phyloP scores from a whole-genome alignment of 1,140 invertebrate species.

The Campodea augens region DNA sequence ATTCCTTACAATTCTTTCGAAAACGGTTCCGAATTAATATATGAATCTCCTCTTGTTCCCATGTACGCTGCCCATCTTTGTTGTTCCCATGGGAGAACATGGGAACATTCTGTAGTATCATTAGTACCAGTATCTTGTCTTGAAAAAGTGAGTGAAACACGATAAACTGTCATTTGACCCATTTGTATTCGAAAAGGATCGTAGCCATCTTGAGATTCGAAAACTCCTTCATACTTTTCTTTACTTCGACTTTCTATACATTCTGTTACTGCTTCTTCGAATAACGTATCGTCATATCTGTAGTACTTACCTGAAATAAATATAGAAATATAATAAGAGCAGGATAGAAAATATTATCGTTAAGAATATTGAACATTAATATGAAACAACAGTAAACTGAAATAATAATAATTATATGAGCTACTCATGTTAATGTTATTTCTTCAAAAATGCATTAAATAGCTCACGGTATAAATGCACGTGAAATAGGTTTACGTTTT shows the following conservation, averaged over 20 bases:
- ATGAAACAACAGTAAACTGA: too few species aligned
- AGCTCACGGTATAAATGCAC: too few species aligned
- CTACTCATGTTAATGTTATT: too few species aligned
- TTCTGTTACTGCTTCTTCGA: conserved; percentile 25
- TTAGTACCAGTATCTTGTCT: conserved; percentile 7
- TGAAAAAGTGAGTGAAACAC: conserved; percentile 17
- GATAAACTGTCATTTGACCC: conserved; percentile 32
- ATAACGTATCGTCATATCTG: conserved; percentile 28
- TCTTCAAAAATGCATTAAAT: too few species aligned
- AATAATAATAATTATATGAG: too few species aligned
- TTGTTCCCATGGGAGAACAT: conserved; percentile 13
- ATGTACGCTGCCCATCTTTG: conserved; percentile 16
- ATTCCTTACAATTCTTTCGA: too few species aligned
- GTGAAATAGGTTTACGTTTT: too few species aligned
- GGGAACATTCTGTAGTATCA: conserved; percentile 10
- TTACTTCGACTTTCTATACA: conserved; percentile 18
- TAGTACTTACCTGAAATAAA: conserved; percentile 23
- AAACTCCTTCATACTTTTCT: conserved; percentile 6
- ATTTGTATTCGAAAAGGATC: conserved; percentile 26
- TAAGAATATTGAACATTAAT: too few species aligned
- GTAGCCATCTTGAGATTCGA: conserved; percentile 13
- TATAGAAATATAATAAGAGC: too few species aligned
- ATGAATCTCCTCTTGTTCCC: conserved; percentile 14
- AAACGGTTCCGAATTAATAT: too few species aligned
- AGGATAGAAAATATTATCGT: too few species aligned